These are phyloP conservation scores for Mus musculus DNA, from an alignment of 2,113 vertebrate genomes.

Conservation along the genomic window GRCm39 chr10:38198001-38198500, in stretches of 20 bases:
- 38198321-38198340: too few relatives aligned
- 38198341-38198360: too few relatives aligned
- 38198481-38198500: too few relatives aligned
- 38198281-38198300: too few relatives aligned
- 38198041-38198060: neutral
- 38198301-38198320: too few relatives aligned
- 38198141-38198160: neutral
- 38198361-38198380: too few relatives aligned
- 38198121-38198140: neutral
- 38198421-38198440: too few relatives aligned
- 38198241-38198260: neutral
- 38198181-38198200: conserved; percentile 1
- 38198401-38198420: too few relatives aligned
- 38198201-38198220: neutral
- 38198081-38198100: neutral
- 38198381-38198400: too few relatives aligned
- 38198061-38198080: neutral
- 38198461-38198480: too few relatives aligned
- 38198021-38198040: neutral
- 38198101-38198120: neutral
- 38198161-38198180: neutral
- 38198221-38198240: neutral
- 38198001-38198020: neutral
- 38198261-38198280: too few relatives aligned
- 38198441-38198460: too few relatives aligned